Evolutionary conservation across 2,888 invertebrate species (phyloP).

Genomic region (Idaea dimidiata): DNA sequence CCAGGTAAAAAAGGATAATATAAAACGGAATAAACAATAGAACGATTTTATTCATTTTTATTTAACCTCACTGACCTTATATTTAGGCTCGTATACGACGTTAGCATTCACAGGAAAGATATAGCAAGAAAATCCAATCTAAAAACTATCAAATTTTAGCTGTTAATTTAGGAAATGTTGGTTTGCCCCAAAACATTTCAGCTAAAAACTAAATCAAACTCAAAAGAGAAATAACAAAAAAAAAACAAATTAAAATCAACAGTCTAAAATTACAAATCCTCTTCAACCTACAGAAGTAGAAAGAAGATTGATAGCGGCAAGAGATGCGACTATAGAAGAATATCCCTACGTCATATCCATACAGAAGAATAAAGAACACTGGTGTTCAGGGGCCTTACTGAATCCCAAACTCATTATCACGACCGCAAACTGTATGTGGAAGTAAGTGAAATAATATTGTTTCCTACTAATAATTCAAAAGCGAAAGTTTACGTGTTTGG

Average conservation of each 20-base stretch:
- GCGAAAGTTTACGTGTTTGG: too few relatives aligned
- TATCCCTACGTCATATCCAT: conserved; percentile 70
- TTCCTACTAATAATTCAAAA: too few relatives aligned
- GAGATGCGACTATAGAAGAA: conserved; percentile 57
- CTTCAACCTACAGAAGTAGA: conserved; percentile 9
- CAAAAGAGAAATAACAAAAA: not conserved
- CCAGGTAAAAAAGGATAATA: conserved; percentile 13
- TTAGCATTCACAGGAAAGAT: too few relatives aligned
- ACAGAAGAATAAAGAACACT: conserved; percentile 59
- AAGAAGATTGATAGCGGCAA: conserved; percentile 57
- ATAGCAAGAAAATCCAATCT: too few relatives aligned
- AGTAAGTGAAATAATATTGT: conserved; percentile 47
- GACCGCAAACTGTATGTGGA: conserved; percentile 74
- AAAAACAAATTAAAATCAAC: not conserved
- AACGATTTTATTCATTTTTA: conserved; percentile 12
- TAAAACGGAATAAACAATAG: conserved; percentile 13
- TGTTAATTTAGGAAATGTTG: too few relatives aligned
- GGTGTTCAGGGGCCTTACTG: conserved; percentile 68
- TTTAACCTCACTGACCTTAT: conserved; percentile 3
- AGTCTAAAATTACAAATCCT: not conserved
- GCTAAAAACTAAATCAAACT: too few relatives aligned
- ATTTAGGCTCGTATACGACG: not conserved
- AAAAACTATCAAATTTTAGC: too few relatives aligned
- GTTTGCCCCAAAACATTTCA: too few relatives aligned
- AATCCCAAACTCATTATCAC: conserved; percentile 63